These are phyloP conservation scores for Tangara arthus DNA, from an alignment of 2,797 vertebrate genomes.

Conservation along the genomic window DNA sequence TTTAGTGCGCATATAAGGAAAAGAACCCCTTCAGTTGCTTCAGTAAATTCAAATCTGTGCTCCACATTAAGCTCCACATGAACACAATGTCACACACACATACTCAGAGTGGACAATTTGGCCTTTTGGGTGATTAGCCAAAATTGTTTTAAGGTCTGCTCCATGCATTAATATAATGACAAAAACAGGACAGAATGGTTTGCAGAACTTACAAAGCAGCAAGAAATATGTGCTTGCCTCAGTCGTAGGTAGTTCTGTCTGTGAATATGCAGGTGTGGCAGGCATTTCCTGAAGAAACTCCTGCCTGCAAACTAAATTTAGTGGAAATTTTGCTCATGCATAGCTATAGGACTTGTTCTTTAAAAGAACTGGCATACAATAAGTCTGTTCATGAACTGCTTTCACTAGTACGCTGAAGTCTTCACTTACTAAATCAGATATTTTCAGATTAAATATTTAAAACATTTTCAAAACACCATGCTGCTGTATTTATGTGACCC, in stretches of 20 bases:
- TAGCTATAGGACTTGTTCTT: background rate
- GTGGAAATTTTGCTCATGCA: background rate
- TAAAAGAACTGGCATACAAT: background rate
- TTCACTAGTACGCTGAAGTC: background rate
- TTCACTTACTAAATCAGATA: background rate
- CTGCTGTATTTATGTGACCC: background rate
- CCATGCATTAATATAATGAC: background rate
- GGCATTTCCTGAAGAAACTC: background rate
- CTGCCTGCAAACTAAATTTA: background rate
- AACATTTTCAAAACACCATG: background rate
- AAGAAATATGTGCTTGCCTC: background rate
- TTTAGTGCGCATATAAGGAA: background rate
- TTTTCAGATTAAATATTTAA: slow-evolving; percentile 1
- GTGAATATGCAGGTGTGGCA: background rate
- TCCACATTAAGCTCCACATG: background rate
- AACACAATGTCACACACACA: background rate
- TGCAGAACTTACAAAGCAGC: background rate
- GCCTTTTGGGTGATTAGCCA: background rate
- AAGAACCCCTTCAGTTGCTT: background rate
- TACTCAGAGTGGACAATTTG: background rate
- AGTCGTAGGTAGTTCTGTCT: background rate
- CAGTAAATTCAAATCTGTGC: background rate
- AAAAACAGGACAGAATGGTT: background rate
- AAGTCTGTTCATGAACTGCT: background rate
- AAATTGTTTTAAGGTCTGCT: background rate